Base-by-base conservation (phyloP, 2,888 invertebrate genomes). In the Stictocephala bisonia region DNA sequence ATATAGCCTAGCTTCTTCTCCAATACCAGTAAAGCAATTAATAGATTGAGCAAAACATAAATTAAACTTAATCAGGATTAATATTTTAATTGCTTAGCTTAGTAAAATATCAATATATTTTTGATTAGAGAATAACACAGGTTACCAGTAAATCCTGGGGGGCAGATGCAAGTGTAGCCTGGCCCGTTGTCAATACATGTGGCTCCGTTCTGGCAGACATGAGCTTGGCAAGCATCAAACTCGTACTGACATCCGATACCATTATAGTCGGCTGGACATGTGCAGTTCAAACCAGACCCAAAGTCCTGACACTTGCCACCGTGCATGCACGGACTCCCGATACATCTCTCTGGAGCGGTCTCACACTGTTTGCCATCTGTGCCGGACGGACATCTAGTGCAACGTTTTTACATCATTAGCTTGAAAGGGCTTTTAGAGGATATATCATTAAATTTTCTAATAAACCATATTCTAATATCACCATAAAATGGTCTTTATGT, bases 291-390 rank as follows among this genome's bases (percentile, higher is more conserved):
- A 1, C 96, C 96, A 0, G 96, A 96, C 4, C 97, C 97, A 81
- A 94, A 97, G 84, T 97, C 97, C 85, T 95, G 95, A 80, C 97
- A 98, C 82, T 93, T 93, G 68, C 97, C 97, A 53, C 93, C 95
- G 81, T 98, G 97, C 94, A 96, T 96, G 83, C 97, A 98, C 3
- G 96, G 96, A 81, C 92, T 92, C 26, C 96, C 96, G 74, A 96
- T 93, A 82, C 96, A 96, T 77, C 97, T 90, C 84, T 97, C 96
- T 2, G 97, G 97, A 0, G 97, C 96, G 0, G 96, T 96, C 85
- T 97, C 97, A 83, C 98, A 98, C 83, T 96, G 93, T 84, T 97
- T 97, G 9, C 97, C 98, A 81, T 97, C 97, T 0, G 97, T 97
- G 79, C 97, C 97, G 77, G 94, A 95, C 53, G 96, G 96, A 81